Evolutionary conservation across 2,797 vertebrate species (phyloP), one percentile per base, ranked within the genome.

Genomic region (Limnodromus scolopaceus): DNA sequence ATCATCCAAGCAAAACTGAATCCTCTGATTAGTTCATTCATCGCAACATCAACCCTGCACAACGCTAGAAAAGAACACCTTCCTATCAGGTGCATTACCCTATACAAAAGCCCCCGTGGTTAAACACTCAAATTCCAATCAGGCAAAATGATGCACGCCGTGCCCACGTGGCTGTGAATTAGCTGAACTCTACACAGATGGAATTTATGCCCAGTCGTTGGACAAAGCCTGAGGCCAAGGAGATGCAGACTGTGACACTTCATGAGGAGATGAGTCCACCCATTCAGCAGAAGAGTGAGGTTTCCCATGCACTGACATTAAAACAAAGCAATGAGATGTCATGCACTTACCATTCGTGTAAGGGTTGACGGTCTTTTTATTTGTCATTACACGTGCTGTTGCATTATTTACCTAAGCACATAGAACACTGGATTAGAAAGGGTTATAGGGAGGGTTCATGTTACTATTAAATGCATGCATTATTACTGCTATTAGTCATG

Each of bases 291-390:
- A 12, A 23, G 30, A 65, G 11, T 1, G 38, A 48, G 61, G 11
- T 14, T 45, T 43, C 41, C 46, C 96, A 92, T 91, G 96, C 95
- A 74, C 4, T 30, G 79, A 87, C 46, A 12, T 9, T 6, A 45
- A 45, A 75, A 69, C 63, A 1, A 41, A 34, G 41, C 23, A 23
- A 41, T 3, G 20, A 38, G 58, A 41, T 23, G 54, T 53, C 69
- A 55, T 43, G 71, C 96, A 97, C 99, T 99, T 98, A 99, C 99
- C 99, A 38, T 99, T 99, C 97, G 99, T 99, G 98, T 99, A 99
- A 97, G 99, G 99, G 98, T 99, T 99, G 98, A 99, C 98, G 2
- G 99, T 98, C 98, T 99, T 99, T 98, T 99, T 99, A 98, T 99
- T 99, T 97, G 99, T 99, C 99, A 99, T 99, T 95, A 99, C 99